Evolutionary conservation across 1,140 invertebrate species (phyloP).

Genomic region (Meloidogyne floridensis): DNA sequence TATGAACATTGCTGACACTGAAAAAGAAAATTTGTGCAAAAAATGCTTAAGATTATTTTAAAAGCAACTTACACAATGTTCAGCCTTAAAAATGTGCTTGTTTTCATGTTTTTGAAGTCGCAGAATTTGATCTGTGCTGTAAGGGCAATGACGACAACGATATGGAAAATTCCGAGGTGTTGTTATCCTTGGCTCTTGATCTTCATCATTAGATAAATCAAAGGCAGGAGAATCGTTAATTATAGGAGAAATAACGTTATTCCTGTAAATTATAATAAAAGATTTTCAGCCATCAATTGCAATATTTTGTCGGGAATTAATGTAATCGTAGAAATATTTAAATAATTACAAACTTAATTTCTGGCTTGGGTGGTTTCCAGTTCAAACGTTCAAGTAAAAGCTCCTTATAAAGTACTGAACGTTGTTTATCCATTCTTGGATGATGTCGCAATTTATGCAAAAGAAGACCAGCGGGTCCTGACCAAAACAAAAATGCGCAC

Average conservation of each 20-base stretch:
- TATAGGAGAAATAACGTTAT: background rate
- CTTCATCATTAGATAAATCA: background rate
- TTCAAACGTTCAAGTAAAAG: conserved; percentile 17
- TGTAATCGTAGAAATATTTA: no score
- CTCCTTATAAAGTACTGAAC: conserved; percentile 3
- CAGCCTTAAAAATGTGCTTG: conserved; percentile 40
- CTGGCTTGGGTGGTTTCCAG: conserved; percentile 9
- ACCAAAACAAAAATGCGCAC: conserved; percentile 11
- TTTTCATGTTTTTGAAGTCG: conserved; percentile 38
- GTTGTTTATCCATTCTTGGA: background rate
- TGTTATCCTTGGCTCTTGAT: background rate
- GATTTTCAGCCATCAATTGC: no score
- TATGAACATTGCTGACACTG: conserved; percentile 36
- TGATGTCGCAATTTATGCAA: conserved; percentile 21
- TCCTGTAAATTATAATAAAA: background rate
- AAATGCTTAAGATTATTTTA: background rate
- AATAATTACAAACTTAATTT: background rate
- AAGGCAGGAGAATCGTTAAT: background rate
- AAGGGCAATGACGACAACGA: conserved; percentile 31
- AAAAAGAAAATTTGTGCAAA: conserved; percentile 6
- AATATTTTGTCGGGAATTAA: no score
- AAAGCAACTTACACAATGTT: conserved; percentile 30
- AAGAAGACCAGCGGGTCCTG: conserved; percentile 3
- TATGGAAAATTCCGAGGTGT: background rate
- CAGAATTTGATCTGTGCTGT: conserved; percentile 27